Percentiles rank a stretch among this genome's conserved stretches.
Evolutionary conservation across 2,113 vertebrate genomes (phyloP).

Genomic region (Odocoileus virginianus): DNA sequence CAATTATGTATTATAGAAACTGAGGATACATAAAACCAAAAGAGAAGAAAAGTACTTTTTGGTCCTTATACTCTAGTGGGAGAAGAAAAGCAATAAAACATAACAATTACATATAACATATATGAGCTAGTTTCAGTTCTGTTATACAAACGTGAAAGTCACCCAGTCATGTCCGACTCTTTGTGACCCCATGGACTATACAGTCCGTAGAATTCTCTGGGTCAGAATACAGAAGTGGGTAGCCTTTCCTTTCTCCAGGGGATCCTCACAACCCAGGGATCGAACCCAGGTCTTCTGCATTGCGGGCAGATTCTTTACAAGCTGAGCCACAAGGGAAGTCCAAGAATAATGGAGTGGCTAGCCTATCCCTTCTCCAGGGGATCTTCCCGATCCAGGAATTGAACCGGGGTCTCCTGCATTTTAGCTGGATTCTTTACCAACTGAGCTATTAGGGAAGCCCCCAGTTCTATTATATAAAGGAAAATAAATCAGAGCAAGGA

Average conservation of each 20-base stretch:
- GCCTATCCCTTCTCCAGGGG: not conserved
- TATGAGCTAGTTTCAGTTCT: not conserved
- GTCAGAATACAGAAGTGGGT: not conserved
- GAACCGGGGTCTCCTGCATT: not conserved
- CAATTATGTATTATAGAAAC: not conserved
- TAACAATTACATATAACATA: not conserved
- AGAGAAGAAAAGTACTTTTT: not conserved
- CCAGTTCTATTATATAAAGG: not conserved
- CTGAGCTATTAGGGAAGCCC: not conserved
- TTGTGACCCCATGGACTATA: not conserved
- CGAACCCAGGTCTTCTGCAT: too few relatives aligned
- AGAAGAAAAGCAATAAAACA: not conserved
- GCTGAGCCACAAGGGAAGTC: too few relatives aligned
- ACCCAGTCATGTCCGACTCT: not conserved
- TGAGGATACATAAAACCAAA: not conserved
- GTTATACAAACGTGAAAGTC: not conserved
- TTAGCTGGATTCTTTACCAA: not conserved
- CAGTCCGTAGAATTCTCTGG: not conserved
- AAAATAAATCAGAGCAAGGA: not conserved
- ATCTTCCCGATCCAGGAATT: accelerated
- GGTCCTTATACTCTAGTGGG: not conserved
- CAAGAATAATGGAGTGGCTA: too few relatives aligned
- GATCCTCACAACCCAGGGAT: too few relatives aligned
- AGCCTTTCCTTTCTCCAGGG: too few relatives aligned
- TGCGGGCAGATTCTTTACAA: too few relatives aligned